Conservation (phyloP, 2,888 invertebrate species). For the Sepiola atlantica region DNA sequence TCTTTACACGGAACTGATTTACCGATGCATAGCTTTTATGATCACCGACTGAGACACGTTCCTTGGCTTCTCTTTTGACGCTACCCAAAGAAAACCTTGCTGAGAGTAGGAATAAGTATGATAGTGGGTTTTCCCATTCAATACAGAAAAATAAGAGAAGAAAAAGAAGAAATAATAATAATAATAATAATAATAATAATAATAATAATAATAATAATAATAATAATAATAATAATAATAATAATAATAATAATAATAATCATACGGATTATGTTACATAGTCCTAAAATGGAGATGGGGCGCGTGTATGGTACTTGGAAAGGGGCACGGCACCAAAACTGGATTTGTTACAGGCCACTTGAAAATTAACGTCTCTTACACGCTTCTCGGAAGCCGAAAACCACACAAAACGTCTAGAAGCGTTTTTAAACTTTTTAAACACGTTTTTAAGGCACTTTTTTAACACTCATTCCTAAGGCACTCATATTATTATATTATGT, state of each 20-base stretch:
- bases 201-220: not conserved
- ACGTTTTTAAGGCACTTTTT: too few relatives aligned
- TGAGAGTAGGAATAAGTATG: not conserved
- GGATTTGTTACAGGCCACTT: too few relatives aligned
- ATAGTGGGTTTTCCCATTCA: not conserved
- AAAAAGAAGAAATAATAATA: not conserved
- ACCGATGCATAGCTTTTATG: not conserved
- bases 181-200: not conserved
- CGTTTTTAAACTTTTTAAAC: too few relatives aligned
- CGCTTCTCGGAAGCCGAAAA: too few relatives aligned
- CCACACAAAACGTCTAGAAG: too few relatives aligned
- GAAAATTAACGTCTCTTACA: too few relatives aligned
- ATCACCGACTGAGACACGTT: not conserved
- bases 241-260: not conserved
- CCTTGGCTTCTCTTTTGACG: slow-evolving; percentile 23
- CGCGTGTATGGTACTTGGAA: too few relatives aligned
- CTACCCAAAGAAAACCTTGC: not conserved
- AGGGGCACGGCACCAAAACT: too few relatives aligned
- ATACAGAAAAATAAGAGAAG: not conserved
- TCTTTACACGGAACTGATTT: slow-evolving; percentile 32
- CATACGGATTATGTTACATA: not conserved
- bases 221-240: not conserved
- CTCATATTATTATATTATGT: too few relatives aligned
- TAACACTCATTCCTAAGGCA: too few relatives aligned
- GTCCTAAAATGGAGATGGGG: not conserved